Evolutionary conservation across 2,888 invertebrate genomes (phyloP).

Genomic region (Ceraclea dissimilis): DNA sequence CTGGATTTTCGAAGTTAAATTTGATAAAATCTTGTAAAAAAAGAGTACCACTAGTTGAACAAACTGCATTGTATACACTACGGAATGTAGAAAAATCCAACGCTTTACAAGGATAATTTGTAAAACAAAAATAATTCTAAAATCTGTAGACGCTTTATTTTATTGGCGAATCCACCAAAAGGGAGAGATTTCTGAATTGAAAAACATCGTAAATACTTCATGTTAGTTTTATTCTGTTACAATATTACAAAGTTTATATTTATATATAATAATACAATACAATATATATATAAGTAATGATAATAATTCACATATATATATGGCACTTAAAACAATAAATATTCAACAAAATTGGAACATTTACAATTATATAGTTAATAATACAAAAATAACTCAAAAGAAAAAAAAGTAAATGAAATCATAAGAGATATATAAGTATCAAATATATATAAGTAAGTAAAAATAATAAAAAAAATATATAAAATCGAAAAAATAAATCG

Average conservation of each 20-base stretch:
- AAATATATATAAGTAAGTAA: conserved; percentile 7
- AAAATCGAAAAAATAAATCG: conserved; percentile 19
- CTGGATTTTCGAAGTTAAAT: too few species aligned
- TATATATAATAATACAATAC: background rate
- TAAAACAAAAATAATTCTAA: too few species aligned
- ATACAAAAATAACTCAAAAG: conserved; percentile 11
- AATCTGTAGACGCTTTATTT: too few species aligned
- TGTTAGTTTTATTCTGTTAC: conserved; percentile 26
- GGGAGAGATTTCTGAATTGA: too few species aligned
- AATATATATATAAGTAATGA: too few species aligned
- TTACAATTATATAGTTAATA: conserved; percentile 11
- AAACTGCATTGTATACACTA: too few species aligned
- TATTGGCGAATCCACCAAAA: too few species aligned
- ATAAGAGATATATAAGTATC: conserved; percentile 1
- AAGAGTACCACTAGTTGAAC: too few species aligned
- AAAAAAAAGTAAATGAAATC: conserved; percentile 12
- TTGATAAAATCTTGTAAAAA: too few species aligned
- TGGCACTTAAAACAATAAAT: conserved; percentile 25
- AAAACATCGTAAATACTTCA: conserved; percentile 3
- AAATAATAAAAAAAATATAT: conserved; percentile 6
- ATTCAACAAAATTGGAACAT: conserved; percentile 21
- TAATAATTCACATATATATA: conserved; percentile 18
- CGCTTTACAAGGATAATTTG: too few species aligned
- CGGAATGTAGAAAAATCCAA: too few species aligned
- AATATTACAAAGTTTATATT: conserved; percentile 26